Evolutionary conservation across 2,888 invertebrate genomes (phyloP).

Genomic region (Alcis repandata): DNA sequence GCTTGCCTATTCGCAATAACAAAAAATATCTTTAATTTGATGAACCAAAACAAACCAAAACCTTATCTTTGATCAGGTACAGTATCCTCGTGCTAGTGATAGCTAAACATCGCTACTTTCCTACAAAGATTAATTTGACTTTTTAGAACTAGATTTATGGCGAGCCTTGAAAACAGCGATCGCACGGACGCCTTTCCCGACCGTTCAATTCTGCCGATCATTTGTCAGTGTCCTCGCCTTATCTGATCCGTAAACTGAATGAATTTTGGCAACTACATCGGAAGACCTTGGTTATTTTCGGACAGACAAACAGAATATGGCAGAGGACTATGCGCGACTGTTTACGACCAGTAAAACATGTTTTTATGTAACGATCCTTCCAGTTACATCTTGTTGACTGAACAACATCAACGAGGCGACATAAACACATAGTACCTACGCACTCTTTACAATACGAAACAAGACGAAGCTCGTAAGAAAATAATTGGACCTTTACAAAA

Average conservation of each 20-base stretch:
- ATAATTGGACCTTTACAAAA: too few species aligned
- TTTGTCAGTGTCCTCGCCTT: slow-evolving; percentile 75
- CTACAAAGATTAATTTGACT: slow-evolving; percentile 76
- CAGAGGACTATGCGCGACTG: slow-evolving; percentile 35
- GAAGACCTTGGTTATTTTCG: slow-evolving; percentile 41
- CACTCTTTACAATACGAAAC: slow-evolving; percentile 2
- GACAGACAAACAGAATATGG: slow-evolving; percentile 46
- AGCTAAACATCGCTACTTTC: slow-evolving; percentile 56
- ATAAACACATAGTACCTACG: slow-evolving; percentile 11
- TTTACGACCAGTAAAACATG: slow-evolving; percentile 46
- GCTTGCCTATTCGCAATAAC: too few species aligned
- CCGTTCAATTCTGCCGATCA: slow-evolving; percentile 66
- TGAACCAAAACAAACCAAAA: too few species aligned
- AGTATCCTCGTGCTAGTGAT: slow-evolving; percentile 49
- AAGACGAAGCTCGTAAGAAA: not conserved
- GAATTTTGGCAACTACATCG: slow-evolving; percentile 61
- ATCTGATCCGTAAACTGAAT: slow-evolving; percentile 73
- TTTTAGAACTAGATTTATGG: slow-evolving; percentile 77
- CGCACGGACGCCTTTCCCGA: slow-evolving; percentile 62
- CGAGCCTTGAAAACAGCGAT: slow-evolving; percentile 66
- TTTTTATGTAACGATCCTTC: slow-evolving; percentile 43
- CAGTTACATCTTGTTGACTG: slow-evolving; percentile 41
- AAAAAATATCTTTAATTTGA: too few species aligned
- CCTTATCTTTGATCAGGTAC: not conserved
- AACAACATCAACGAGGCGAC: slow-evolving; percentile 32